Percentiles rank a stretch among this genome's conserved stretches.
phyloP scores from a whole-genome alignment of 2,888 invertebrate genomes.

The Spodoptera exigua region DNA sequence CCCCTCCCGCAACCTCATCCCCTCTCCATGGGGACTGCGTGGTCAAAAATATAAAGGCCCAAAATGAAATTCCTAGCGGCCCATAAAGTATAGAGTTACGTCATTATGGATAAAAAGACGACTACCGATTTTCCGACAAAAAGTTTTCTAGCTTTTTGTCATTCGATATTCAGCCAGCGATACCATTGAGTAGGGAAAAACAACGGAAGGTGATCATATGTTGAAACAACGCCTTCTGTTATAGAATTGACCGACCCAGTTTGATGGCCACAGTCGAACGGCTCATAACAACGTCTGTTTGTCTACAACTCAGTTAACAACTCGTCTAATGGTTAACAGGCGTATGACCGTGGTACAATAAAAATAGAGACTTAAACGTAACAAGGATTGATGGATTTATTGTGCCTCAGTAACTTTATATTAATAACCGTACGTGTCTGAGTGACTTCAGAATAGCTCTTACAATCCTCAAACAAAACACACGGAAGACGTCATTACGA shows the following conservation, averaged over 20 bases:
- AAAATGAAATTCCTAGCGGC: constrained; percentile 84
- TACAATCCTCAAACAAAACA: constrained; percentile 55
- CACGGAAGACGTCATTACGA: constrained; percentile 75
- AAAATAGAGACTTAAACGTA: constrained; percentile 2
- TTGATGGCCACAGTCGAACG: constrained; percentile 10
- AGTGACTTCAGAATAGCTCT: constrained; percentile 38
- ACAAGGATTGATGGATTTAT: constrained; percentile 24
- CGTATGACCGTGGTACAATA: constrained; percentile 3
- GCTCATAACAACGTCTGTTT: constrained; percentile 41
- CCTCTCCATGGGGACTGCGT: constrained; percentile 61
- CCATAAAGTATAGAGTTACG: constrained; percentile 87
- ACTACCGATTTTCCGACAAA: constrained; percentile 60
- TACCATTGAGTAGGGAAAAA: constrained; percentile 46
- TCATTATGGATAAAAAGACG: constrained; percentile 76
- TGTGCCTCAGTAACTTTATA: constrained; percentile 18
- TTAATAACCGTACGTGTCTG: constrained; percentile 23
- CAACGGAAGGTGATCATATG: constrained; percentile 23
- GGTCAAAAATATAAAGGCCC: constrained; percentile 84
- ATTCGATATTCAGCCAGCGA: constrained; percentile 54
- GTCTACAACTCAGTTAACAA: constrained; percentile 40
- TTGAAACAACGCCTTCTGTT: constrained; percentile 18
- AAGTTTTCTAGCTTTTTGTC: constrained; percentile 49
- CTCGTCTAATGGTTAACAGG: constrained; percentile 26
- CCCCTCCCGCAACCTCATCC: constrained; percentile 30
- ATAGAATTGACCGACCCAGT: constrained; percentile 34